Evolutionary conservation across 2,888 invertebrate genomes (phyloP).

Genomic region (Pachycephus smyrnensis): DNA sequence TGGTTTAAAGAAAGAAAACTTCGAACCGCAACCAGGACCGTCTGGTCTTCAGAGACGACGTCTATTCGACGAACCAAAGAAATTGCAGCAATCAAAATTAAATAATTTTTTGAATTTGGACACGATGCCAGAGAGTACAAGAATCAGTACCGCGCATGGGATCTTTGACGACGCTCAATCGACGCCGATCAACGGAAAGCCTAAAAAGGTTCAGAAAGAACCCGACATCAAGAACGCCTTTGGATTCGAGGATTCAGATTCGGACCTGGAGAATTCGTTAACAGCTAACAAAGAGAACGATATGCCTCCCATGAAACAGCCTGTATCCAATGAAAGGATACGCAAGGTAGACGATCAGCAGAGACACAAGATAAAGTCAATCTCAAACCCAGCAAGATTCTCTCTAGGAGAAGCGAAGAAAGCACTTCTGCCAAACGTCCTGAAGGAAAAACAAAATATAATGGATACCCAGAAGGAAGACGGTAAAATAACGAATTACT

Average conservation of each 20-base stretch:
- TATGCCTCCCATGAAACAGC: neutral
- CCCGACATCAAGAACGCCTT: neutral
- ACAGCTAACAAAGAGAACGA: neutral
- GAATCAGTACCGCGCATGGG: neutral
- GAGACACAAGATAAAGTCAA: neutral
- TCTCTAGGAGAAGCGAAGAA: neutral
- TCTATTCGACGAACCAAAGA: constrained; percentile 19
- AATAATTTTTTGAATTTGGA: constrained; percentile 51
- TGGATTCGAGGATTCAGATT: constrained; percentile 1
- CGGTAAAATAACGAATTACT: neutral
- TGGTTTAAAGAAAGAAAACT: constrained; percentile 8
- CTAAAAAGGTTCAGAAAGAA: neutral
- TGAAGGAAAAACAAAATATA: neutral
- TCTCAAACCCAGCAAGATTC: neutral
- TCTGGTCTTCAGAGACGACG: constrained; percentile 34
- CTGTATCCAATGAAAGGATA: neutral
- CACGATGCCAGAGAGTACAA: constrained; percentile 45
- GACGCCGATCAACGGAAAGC: neutral
- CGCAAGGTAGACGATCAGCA: neutral
- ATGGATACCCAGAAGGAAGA: neutral
- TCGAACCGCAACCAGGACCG: constrained; percentile 36
- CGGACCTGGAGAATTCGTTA: neutral
- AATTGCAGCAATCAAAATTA: constrained; percentile 51
- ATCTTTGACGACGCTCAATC: neutral
- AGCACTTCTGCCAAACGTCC: neutral